Conservation (phyloP, 2,113 vertebrate species). For the Leiothrix lutea region DNA sequence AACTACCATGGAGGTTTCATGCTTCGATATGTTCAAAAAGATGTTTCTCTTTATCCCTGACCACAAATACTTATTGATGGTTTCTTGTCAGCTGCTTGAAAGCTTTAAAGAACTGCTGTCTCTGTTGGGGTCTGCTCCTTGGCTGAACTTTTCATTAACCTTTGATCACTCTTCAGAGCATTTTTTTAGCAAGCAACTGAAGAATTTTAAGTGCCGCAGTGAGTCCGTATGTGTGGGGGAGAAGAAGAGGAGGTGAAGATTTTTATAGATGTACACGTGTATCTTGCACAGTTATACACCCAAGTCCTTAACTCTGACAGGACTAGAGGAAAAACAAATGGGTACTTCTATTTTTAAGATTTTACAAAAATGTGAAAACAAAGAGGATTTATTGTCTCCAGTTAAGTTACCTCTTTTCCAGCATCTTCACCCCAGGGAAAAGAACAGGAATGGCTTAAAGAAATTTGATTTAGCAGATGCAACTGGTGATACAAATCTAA, state of each 20-base stretch:
- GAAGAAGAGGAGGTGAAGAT: neutral
- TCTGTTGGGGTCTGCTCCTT: conserved; percentile 47
- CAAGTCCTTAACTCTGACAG: neutral
- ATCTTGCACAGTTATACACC: neutral
- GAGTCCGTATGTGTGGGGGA: neutral
- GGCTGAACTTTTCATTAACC: conserved; percentile 58
- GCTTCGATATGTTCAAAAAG: conserved; percentile 52
- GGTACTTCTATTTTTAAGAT: neutral
- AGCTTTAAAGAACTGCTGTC: conserved; percentile 12
- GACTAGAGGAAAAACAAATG: neutral
- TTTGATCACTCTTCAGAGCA: conserved; percentile 1
- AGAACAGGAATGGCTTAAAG: neutral
- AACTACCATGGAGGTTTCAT: conserved; percentile 48
- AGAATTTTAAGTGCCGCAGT: neutral
- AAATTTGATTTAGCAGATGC: neutral
- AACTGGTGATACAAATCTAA: neutral
- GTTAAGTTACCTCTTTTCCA: neutral
- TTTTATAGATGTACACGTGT: neutral
- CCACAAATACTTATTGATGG: conserved; percentile 58
- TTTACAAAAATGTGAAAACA: neutral
- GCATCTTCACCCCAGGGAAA: neutral
- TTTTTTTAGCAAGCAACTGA: neutral
- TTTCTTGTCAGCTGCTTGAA: conserved; percentile 56
- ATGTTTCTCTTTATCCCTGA: conserved; percentile 57
- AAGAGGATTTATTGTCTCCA: neutral